Evolutionary conservation across 1,140 invertebrate species (phyloP).

Genomic region (Drosophila ohnishii): DNA sequence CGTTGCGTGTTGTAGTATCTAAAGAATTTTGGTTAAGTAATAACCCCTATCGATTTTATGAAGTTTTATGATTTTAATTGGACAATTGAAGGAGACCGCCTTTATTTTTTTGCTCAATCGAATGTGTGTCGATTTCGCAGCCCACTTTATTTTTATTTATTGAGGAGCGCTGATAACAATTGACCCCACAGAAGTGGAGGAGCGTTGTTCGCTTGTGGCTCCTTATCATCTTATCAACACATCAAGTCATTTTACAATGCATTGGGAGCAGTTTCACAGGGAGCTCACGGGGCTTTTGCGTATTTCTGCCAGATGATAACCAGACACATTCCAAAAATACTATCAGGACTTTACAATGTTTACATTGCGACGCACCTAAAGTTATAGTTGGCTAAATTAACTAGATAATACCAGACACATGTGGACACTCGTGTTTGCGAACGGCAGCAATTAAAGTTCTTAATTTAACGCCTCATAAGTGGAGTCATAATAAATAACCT

Average conservation of each 20-base stretch:
- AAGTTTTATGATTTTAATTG: conserved; percentile 19
- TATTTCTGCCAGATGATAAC: conserved; percentile 2
- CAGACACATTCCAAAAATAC: conserved; percentile 15
- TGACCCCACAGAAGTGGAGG: conserved; percentile 46
- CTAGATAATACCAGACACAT: conserved; percentile 8
- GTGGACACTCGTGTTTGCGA: not conserved
- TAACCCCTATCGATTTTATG: conserved; percentile 19
- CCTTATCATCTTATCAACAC: conserved; percentile 37
- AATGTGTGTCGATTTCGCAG: conserved; percentile 19
- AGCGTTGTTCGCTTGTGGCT: conserved; percentile 38
- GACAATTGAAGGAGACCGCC: conserved; percentile 3
- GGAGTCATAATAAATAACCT: conserved; percentile 14
- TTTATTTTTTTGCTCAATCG: conserved; percentile 33
- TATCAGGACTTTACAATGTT: conserved; percentile 12
- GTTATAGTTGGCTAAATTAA: not conserved
- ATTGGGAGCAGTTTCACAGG: conserved; percentile 15
- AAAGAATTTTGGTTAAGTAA: not conserved
- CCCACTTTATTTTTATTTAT: conserved; percentile 28
- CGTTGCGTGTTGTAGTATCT: conserved; percentile 19
- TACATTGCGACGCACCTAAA: not conserved
- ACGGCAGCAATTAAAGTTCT: conserved; percentile 31
- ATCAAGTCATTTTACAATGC: conserved; percentile 4
- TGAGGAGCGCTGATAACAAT: conserved; percentile 60
- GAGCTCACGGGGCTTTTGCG: not conserved
- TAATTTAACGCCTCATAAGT: conserved; percentile 11